Evolutionary conservation across 2,113 vertebrate genomes (phyloP).

Genomic region (Jaculus jaculus): DNA sequence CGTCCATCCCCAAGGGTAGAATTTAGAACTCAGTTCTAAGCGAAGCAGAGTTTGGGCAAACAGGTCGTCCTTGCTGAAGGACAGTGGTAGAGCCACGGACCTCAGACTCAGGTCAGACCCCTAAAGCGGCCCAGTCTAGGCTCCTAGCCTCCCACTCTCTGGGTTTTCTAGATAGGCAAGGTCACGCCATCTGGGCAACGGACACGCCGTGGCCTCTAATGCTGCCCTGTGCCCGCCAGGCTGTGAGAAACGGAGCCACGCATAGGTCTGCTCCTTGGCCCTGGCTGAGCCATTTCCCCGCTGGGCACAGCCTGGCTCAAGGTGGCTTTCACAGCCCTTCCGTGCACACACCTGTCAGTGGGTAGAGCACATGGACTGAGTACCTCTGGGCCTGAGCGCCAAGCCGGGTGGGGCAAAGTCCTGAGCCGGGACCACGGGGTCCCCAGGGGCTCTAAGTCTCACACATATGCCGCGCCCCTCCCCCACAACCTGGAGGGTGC

Average conservation of each 20-base stretch:
- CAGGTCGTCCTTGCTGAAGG: neutral
- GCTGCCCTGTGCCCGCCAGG: neutral
- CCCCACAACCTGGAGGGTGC: neutral
- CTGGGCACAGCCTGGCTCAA: neutral
- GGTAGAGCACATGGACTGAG: neutral
- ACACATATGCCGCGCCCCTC: accelerated
- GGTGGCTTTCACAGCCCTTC: neutral
- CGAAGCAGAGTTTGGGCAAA: neutral
- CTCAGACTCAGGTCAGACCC: neutral
- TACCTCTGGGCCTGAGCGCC: neutral
- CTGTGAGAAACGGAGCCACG: neutral
- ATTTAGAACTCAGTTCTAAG: neutral
- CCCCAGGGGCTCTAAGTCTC: neutral
- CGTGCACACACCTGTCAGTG: neutral
- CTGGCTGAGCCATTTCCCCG: neutral
- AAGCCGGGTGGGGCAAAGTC: neutral
- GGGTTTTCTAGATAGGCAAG: too few species aligned
- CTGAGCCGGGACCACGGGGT: neutral
- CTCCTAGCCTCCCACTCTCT: too few species aligned
- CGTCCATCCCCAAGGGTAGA: too few species aligned
- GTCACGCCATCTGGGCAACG: neutral
- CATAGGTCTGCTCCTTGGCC: accelerated
- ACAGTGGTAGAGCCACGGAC: too few species aligned
- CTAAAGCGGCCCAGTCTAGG: neutral
- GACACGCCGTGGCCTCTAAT: neutral